These are phyloP conservation scores for Euura saliciscinereae DNA, from an alignment of 1,140 invertebrate genomes.

Conservation along the genomic window DNA sequence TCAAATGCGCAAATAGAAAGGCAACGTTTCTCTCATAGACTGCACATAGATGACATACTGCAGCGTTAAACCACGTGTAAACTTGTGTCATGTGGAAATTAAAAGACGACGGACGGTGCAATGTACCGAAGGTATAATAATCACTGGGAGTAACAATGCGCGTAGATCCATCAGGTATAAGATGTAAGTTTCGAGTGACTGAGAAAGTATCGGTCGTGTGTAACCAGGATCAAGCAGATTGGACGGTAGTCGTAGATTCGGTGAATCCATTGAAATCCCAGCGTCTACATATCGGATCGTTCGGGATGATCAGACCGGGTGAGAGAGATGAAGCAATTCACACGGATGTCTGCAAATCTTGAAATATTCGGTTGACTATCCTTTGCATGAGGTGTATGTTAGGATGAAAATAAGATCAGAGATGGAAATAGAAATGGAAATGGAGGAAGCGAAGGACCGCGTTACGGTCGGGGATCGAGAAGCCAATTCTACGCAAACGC, in stretches of 20 bases:
- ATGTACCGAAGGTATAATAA: too few relatives aligned
- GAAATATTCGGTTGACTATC: neutral
- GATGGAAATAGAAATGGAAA: neutral
- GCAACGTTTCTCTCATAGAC: too few relatives aligned
- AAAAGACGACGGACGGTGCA: neutral
- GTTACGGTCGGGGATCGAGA: neutral
- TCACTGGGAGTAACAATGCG: neutral
- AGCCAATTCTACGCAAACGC: neutral
- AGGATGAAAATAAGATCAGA: too few relatives aligned
- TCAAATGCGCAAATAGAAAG: too few relatives aligned
- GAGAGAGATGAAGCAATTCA: neutral
- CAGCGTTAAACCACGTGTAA: neutral
- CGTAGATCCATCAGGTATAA: neutral
- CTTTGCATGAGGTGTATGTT: neutral
- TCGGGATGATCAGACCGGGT: neutral
- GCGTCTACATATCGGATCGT: neutral
- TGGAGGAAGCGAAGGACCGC: neutral
- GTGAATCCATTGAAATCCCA: neutral
- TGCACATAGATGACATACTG: neutral
- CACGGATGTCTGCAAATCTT: neutral
- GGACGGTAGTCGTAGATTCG: neutral
- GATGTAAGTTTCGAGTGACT: neutral
- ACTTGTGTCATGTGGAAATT: neutral
- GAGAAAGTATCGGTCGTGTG: neutral
- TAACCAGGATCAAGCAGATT: conserved; percentile 4